Conservation (phyloP, 2,888 invertebrate species). For the Lasioglossum marginatum region DNA sequence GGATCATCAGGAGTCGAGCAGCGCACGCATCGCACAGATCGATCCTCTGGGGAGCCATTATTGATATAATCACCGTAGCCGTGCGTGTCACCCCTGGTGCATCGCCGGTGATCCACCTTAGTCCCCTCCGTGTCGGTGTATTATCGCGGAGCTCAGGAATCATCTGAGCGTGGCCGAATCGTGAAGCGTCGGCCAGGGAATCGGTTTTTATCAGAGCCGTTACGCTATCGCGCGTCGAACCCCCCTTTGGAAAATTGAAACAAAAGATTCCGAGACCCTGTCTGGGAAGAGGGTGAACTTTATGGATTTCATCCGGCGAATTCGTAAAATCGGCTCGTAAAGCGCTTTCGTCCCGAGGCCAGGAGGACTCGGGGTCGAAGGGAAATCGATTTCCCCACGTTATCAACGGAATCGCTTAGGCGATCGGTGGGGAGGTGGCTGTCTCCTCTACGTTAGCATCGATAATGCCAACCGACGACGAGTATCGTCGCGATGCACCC, state of each 20-base stretch:
- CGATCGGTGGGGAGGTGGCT: slow-evolving; percentile 50
- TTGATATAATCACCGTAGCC: slow-evolving; percentile 80
- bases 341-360: slow-evolving; percentile 35
- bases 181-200: slow-evolving; percentile 18
- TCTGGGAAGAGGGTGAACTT: slow-evolving; percentile 35
- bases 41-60: slow-evolving; percentile 77
- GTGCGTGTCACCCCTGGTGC: slow-evolving; percentile 78
- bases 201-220: slow-evolving; percentile 51
- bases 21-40: slow-evolving; percentile 63
- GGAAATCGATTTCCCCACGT: slow-evolving; percentile 70
- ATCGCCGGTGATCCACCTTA: slow-evolving; percentile 67
- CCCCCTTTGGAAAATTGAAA: slow-evolving; percentile 57
- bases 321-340: slow-evolving; percentile 58
- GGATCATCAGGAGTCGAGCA: background rate
- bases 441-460: slow-evolving; percentile 8
- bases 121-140: slow-evolving; percentile 29
- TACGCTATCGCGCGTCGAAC: slow-evolving; percentile 47
- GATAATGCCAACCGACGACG: slow-evolving; percentile 9
- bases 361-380: background rate
- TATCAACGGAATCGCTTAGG: slow-evolving; percentile 76
- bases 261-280: slow-evolving; percentile 46
- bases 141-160: slow-evolving; percentile 57
- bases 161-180: slow-evolving; percentile 44
- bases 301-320: slow-evolving; percentile 54
- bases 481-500: background rate